A percentile compares a stretch with the other conserved stretches of the same genome.
Conservation (phyloP, 92 coral and sea anemone species). For the Umimayanthus kanabou region DNA sequence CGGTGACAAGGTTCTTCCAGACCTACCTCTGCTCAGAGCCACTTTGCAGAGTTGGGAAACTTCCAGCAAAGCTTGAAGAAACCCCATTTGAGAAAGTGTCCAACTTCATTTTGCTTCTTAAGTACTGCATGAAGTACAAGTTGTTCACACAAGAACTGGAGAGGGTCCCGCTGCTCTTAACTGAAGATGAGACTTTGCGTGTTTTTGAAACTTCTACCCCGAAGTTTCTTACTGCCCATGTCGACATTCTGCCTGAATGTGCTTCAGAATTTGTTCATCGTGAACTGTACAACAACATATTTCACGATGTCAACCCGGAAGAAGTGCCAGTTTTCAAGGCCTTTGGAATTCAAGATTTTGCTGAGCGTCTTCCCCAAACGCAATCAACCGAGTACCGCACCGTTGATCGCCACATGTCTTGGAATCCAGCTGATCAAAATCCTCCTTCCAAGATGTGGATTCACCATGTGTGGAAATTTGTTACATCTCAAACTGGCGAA, state of each 20-base stretch:
- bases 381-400: slow-evolving; percentile 6
- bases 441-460: slow-evolving; percentile 45
- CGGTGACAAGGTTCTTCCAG: slow-evolving; percentile 55
- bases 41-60: slow-evolving; percentile 46
- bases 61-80: slow-evolving; percentile 38
- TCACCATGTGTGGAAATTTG: slow-evolving; percentile 52
- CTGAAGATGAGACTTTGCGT: slow-evolving; percentile 68
- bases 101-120: slow-evolving; percentile 48
- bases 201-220: slow-evolving; percentile 44
- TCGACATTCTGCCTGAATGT: slow-evolving; percentile 50
- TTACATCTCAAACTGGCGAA: background rate
- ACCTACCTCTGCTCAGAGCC: slow-evolving; percentile 33
- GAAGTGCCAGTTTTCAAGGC: slow-evolving; percentile 47
- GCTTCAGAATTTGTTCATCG: slow-evolving; percentile 53
- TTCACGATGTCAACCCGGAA: background rate
- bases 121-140: slow-evolving; percentile 59
- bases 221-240: slow-evolving; percentile 48
- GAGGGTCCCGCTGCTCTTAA: slow-evolving; percentile 78
- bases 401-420: slow-evolving; percentile 15
- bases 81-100: slow-evolving; percentile 50
- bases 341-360: slow-evolving; percentile 63
- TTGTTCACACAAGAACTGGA: slow-evolving; percentile 47
- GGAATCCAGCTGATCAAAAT: slow-evolving; percentile 41
- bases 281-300: slow-evolving; percentile 21
- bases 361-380: slow-evolving; percentile 38